Conservation (phyloP, 2,113 vertebrate genomes). For the Telmatochromis brachygnathus region DNA sequence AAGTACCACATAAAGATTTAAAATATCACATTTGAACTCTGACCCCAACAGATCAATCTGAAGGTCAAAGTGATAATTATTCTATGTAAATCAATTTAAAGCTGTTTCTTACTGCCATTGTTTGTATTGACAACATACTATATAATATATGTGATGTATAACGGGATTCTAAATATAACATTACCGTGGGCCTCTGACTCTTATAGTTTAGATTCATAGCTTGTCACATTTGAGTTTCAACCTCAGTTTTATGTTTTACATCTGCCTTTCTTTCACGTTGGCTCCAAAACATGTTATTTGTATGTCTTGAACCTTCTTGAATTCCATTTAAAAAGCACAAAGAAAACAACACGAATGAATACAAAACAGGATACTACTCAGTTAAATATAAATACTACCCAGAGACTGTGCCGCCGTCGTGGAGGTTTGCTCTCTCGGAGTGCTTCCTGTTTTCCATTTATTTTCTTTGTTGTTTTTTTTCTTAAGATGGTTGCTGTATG, state of each 20-base stretch:
- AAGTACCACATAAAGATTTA: background rate
- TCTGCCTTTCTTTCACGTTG: background rate
- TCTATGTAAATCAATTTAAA: background rate
- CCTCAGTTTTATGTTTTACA: background rate
- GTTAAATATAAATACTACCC: background rate
- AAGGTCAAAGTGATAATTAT: background rate
- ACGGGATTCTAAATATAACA: background rate
- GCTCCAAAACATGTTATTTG: background rate
- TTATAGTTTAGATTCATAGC: background rate
- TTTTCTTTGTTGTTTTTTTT: background rate
- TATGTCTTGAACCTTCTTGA: background rate
- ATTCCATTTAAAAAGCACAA: background rate
- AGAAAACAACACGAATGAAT: background rate
- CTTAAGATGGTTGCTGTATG: background rate
- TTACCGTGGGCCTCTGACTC: background rate
- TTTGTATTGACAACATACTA: background rate
- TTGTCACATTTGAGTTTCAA: background rate
- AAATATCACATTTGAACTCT: background rate
- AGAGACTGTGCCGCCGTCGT: rapidly evolving
- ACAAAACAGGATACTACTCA: background rate
- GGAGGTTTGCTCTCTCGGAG: background rate
- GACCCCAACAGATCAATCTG: background rate
- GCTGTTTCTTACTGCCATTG: background rate
- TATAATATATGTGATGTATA: background rate
- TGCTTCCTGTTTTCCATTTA: background rate